phyloP scores from a whole-genome alignment of 2,797 vertebrate species.

The Poeciliopsis infans region DNA sequence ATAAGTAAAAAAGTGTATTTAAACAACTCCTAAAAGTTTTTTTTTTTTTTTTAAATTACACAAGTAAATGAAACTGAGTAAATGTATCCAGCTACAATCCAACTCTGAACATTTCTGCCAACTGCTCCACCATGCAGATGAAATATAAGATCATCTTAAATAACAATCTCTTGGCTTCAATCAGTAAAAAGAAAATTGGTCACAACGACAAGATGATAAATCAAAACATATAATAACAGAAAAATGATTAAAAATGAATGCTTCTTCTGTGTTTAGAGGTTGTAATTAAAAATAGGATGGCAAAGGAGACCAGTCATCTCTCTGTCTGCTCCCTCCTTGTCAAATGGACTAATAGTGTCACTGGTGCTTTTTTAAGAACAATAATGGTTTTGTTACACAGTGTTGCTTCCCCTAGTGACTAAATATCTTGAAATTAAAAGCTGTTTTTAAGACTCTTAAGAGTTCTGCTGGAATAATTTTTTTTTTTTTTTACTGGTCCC shows the following conservation, averaged over 20 bases:
- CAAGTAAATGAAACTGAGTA: too few species aligned
- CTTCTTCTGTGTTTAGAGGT: not conserved
- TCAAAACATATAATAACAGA: not conserved
- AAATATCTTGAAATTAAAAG: not conserved
- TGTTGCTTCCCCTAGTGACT: not conserved
- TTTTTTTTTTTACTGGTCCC: not conserved
- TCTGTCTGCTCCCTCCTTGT: not conserved
- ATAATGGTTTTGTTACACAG: not conserved
- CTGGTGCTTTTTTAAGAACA: not conserved
- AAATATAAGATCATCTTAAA: not conserved
- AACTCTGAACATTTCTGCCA: not conserved
- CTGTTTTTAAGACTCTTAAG: not conserved
- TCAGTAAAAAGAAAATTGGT: not conserved
- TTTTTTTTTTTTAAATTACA: too few species aligned
- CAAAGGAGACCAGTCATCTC: not conserved
- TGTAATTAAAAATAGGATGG: not conserved
- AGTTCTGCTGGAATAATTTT: not conserved
- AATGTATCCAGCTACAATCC: too few species aligned
- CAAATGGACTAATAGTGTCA: not conserved
- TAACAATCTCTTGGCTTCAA: not conserved
- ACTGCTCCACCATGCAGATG: not conserved
- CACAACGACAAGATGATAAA: not conserved
- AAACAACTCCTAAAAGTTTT: too few species aligned
- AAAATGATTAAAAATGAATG: not conserved
- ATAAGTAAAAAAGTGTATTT: too few species aligned